A percentile compares a stretch with the other conserved stretches of the same genome.
Conservation (phyloP, 2,797 vertebrate genomes). For the Melanotaenia maccullochi region DNA sequence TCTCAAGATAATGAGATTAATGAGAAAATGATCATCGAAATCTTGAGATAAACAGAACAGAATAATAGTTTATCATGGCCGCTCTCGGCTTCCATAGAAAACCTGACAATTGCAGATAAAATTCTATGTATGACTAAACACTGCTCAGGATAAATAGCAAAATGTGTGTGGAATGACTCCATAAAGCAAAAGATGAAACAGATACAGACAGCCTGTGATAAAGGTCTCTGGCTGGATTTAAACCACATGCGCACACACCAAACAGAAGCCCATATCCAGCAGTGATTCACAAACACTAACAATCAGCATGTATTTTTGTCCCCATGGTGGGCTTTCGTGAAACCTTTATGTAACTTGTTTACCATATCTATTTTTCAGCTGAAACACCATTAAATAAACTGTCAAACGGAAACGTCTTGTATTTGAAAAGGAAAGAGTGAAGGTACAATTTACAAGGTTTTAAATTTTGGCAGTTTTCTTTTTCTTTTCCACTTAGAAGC, state of each 20-base stretch:
- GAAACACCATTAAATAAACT: conserved; percentile 11
- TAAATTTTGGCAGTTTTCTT: conserved; percentile 2
- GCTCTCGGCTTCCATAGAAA: conserved; percentile 5
- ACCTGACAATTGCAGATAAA: conserved; percentile 5
- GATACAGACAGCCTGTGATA: conserved; percentile 29
- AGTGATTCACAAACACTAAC: conserved; percentile 18
- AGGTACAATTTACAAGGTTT: background rate
- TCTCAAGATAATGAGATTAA: too few species aligned
- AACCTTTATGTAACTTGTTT: conserved; percentile 17
- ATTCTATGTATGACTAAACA: background rate
- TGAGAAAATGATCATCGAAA: too few species aligned
- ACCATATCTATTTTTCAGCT: background rate
- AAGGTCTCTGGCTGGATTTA: conserved; percentile 18
- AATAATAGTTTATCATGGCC: too few species aligned
- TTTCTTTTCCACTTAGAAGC: conserved; percentile 4
- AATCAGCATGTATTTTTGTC: conserved; percentile 8
- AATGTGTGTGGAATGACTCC: background rate
- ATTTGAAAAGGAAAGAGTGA: conserved; percentile 17
- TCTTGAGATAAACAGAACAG: too few species aligned
- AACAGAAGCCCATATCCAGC: conserved; percentile 1
- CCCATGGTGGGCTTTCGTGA: background rate
- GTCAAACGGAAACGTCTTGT: background rate
- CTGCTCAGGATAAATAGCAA: background rate
- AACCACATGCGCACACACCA: background rate
- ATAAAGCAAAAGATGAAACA: background rate